These are phyloP conservation scores for Tursiops truncatus DNA, from an alignment of 2,113 vertebrate genomes.

Conservation along the genomic window DNA sequence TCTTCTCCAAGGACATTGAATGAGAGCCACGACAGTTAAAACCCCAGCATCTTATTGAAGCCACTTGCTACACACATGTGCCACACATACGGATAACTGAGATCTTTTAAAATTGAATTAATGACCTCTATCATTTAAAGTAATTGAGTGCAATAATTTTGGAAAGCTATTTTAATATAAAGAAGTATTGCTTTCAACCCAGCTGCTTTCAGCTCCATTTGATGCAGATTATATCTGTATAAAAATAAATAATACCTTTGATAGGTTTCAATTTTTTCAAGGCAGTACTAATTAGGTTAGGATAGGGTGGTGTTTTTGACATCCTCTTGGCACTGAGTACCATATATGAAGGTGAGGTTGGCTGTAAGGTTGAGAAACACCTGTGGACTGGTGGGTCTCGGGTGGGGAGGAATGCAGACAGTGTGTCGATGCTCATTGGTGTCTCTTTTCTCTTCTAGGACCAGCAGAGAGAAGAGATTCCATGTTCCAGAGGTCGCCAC, in stretches of 20 bases:
- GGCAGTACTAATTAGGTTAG: neutral
- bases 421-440: conserved; percentile 69
- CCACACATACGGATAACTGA: neutral
- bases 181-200: neutral
- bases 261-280: conserved; percentile 17
- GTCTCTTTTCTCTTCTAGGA: conserved; percentile 75
- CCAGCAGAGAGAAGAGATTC: conserved; percentile 75
- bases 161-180: neutral
- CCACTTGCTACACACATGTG: too few relatives aligned
- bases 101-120: neutral
- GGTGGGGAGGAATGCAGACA: conserved; percentile 67
- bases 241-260: neutral
- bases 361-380: conserved; percentile 6
- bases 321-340: neutral
- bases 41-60: neutral
- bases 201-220: neutral
- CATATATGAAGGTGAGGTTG: neutral
- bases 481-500: conserved; percentile 67
- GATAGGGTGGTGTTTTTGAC: neutral
- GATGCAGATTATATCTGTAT: neutral
- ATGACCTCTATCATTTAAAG: neutral
- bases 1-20: neutral
- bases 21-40: neutral
- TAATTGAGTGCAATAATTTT: neutral
- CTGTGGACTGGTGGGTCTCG: conserved; percentile 36